Conservation (phyloP, 2,888 invertebrate species). For the Mesoligia furuncula region DNA sequence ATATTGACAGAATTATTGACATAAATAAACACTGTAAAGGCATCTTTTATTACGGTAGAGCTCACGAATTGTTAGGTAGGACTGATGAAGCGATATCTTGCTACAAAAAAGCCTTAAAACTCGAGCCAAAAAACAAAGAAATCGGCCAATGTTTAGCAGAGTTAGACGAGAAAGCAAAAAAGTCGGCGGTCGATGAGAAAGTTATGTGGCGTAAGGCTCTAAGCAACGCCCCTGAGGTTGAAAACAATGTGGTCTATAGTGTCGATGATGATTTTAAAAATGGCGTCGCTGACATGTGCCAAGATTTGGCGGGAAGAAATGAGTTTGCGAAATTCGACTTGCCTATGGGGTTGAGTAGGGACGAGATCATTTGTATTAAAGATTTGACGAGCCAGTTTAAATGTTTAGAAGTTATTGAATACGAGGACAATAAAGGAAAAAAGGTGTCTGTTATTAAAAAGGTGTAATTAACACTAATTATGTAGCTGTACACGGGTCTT, state of each 20-base stretch:
- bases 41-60: conserved; percentile 81
- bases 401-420: conserved; percentile 74
- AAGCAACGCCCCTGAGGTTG: conserved; percentile 64
- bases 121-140: conserved; percentile 85
- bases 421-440: conserved; percentile 74
- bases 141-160: conserved; percentile 78
- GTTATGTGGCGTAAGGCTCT: conserved; percentile 83
- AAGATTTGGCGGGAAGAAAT: conserved; percentile 76
- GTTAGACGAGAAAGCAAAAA: conserved; percentile 75
- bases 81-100: conserved; percentile 77
- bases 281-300: conserved; percentile 80
- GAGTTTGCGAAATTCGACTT: conserved; percentile 82
- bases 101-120: conserved; percentile 82
- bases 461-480: conserved; percentile 26
- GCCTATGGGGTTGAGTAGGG: conserved; percentile 74
- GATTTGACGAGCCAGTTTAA: conserved; percentile 75
- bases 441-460: conserved; percentile 79
- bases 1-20: conserved; percentile 77
- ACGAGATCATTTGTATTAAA: conserved; percentile 80
- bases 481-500: too few relatives aligned
- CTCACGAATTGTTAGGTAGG: conserved; percentile 78
- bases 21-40: conserved; percentile 82
- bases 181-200: conserved; percentile 73
- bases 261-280: conserved; percentile 82
- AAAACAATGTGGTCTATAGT: conserved; percentile 71